phyloP scores from a whole-genome alignment of 2,113 vertebrate species.

The Lota lota region DNA sequence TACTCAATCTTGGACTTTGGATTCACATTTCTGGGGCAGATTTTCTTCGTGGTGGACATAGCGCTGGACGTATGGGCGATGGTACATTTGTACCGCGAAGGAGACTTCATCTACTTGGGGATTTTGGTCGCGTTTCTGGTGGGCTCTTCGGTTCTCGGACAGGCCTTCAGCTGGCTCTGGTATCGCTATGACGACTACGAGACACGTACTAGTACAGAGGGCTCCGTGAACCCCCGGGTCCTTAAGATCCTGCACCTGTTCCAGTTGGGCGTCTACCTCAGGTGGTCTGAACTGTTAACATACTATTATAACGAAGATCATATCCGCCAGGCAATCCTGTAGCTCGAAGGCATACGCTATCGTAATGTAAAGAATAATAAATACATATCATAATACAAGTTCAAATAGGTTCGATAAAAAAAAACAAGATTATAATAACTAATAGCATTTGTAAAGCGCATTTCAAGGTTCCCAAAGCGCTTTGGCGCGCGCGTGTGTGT shows the following conservation, averaged over 20 bases:
- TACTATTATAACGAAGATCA: too few relatives aligned
- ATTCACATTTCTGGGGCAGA: constrained; percentile 32
- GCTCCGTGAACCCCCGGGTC: rapidly evolving
- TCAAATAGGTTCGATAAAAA: too few relatives aligned
- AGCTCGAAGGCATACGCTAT: too few relatives aligned
- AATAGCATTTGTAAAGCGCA: too few relatives aligned
- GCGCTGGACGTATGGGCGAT: constrained; percentile 32
- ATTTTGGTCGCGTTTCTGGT: constrained; percentile 54
- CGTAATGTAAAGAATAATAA: too few relatives aligned
- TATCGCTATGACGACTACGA: constrained; percentile 26
- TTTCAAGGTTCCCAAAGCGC: too few relatives aligned
- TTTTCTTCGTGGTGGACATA: constrained; percentile 42
- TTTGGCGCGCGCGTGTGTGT: too few relatives aligned
- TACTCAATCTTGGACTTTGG: constrained; percentile 17
- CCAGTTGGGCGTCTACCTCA: constrained; percentile 60
- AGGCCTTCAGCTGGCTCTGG: constrained; percentile 68
- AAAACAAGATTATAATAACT: too few relatives aligned
- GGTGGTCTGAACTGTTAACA: constrained; percentile 30
- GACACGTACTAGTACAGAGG: constrained; percentile 12
- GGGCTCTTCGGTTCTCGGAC: constrained; percentile 51
- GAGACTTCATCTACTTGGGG: constrained; percentile 29
- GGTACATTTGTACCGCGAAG: constrained; percentile 46
- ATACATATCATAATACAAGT: too few relatives aligned
- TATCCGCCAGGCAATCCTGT: too few relatives aligned
- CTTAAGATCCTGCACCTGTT: constrained; percentile 41